Evolutionary conservation across 2,113 vertebrate genomes (phyloP).

Genomic region (Brevimyrus niger): DNA sequence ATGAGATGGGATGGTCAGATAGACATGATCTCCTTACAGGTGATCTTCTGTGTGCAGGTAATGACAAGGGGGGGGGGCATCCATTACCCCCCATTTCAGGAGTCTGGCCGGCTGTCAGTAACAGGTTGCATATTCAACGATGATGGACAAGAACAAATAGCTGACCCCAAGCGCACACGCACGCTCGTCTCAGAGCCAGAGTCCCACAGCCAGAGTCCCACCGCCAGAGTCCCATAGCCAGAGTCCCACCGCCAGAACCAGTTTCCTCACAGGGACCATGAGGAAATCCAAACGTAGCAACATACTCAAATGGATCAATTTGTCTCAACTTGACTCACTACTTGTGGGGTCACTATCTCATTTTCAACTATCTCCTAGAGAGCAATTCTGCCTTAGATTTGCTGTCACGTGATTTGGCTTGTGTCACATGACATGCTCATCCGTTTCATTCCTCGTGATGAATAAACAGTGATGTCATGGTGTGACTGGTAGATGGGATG

Average conservation of each 20-base stretch:
- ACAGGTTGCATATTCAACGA: background rate
- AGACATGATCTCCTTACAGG: slow-evolving; percentile 37
- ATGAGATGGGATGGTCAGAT: slow-evolving; percentile 39
- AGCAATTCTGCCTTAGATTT: background rate
- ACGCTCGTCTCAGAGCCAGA: background rate
- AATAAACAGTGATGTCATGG: background rate
- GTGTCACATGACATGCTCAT: background rate
- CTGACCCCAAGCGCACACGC: background rate
- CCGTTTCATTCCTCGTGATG: background rate
- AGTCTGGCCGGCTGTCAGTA: background rate
- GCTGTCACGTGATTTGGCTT: background rate
- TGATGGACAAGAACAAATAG: slow-evolving; percentile 23
- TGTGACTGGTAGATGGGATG: background rate
- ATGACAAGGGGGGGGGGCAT: slow-evolving; percentile 33
- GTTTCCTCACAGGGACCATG: background rate
- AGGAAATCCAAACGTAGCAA: background rate
- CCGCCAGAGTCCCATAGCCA: background rate
- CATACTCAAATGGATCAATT: background rate
- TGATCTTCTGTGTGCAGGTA: slow-evolving; percentile 46
- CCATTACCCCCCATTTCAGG: slow-evolving; percentile 1
- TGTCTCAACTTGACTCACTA: background rate
- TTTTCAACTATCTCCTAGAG: background rate
- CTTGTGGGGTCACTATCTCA: background rate
- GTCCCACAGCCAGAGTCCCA: too few species aligned
- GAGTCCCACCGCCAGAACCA: too few species aligned